A percentile compares a stretch with the other conserved stretches of the same genome.
phyloP scores from a whole-genome alignment of 1,140 invertebrate species.

The Pinna nobilis region DNA sequence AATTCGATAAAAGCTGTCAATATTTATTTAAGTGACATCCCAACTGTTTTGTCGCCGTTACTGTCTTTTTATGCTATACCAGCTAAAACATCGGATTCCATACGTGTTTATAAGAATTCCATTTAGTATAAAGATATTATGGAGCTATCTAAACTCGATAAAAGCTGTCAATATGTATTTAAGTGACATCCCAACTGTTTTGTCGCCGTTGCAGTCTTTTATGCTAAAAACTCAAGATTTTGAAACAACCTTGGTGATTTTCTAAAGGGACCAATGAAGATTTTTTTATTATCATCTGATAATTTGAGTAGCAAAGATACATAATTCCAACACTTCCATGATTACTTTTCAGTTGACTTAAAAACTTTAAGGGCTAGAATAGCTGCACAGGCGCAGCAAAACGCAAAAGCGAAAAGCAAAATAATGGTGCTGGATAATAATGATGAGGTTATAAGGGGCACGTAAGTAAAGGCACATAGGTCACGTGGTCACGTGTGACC shows the following conservation, averaged over 20 bases:
- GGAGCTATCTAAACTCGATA: background rate
- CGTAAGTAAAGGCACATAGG: too few relatives aligned
- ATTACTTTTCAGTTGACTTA: conserved; percentile 40
- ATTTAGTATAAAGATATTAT: too few relatives aligned
- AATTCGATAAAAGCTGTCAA: background rate
- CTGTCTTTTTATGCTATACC: too few relatives aligned
- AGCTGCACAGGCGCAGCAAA: conserved; percentile 26
- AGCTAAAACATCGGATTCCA: too few relatives aligned
- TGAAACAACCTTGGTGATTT: background rate
- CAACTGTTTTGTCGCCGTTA: background rate
- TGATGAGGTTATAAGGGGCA: background rate
- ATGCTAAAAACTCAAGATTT: background rate
- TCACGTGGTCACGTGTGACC: too few relatives aligned
- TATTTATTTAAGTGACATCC: background rate
- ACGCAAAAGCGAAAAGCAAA: background rate
- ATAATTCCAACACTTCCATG: background rate
- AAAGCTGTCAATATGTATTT: background rate
- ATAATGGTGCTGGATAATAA: too few relatives aligned
- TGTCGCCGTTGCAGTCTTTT: background rate
- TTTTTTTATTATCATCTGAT: background rate
- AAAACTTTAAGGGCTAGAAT: conserved; percentile 35
- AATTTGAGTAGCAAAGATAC: background rate
- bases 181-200: background rate
- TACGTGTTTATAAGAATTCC: too few relatives aligned
- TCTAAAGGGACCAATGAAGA: background rate